These are phyloP conservation scores for Globodera rostochiensis DNA, from an alignment of 1,140 invertebrate species.

Conservation along the genomic window DNA sequence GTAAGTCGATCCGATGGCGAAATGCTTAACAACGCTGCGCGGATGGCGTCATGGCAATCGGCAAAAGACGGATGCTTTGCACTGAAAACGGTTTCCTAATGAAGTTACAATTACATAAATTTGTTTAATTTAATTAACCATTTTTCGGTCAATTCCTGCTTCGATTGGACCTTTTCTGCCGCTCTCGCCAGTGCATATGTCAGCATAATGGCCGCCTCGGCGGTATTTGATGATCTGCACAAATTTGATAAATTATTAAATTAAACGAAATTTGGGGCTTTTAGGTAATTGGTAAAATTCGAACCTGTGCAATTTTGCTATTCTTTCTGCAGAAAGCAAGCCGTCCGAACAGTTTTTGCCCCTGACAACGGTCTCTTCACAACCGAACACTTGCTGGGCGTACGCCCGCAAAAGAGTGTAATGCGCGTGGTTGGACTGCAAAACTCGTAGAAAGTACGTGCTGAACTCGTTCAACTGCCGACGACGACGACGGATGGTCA, in stretches of 20 bases:
- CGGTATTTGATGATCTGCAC: slow-evolving; percentile 38
- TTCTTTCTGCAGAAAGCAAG: slow-evolving; percentile 9
- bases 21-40: slow-evolving; percentile 26
- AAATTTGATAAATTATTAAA: not conserved
- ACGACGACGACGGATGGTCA: slow-evolving; percentile 40
- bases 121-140: slow-evolving; percentile 37
- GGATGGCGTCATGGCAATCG: slow-evolving; percentile 27
- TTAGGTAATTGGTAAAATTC: not conserved
- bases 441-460: slow-evolving; percentile 58
- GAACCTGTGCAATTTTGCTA: slow-evolving; percentile 24
- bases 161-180: slow-evolving; percentile 38
- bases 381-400: slow-evolving; percentile 54
- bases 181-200: slow-evolving; percentile 59
- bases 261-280: not conserved
- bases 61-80: not conserved
- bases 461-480: slow-evolving; percentile 53
- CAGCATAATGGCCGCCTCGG: slow-evolving; percentile 52
- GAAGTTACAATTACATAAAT: not conserved
- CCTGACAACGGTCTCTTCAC: slow-evolving; percentile 11
- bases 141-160: slow-evolving; percentile 41
- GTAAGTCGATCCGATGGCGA: not conserved
- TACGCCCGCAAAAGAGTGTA: slow-evolving; percentile 57
- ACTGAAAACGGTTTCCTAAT: not conserved
- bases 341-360: slow-evolving; percentile 21
- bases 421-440: slow-evolving; percentile 59